A percentile compares a stretch with the other conserved stretches of the same genome.
These are phyloP conservation scores for Paedocypris micromegethes DNA, from an alignment of 2,797 vertebrate species.

Conservation along the genomic window DNA sequence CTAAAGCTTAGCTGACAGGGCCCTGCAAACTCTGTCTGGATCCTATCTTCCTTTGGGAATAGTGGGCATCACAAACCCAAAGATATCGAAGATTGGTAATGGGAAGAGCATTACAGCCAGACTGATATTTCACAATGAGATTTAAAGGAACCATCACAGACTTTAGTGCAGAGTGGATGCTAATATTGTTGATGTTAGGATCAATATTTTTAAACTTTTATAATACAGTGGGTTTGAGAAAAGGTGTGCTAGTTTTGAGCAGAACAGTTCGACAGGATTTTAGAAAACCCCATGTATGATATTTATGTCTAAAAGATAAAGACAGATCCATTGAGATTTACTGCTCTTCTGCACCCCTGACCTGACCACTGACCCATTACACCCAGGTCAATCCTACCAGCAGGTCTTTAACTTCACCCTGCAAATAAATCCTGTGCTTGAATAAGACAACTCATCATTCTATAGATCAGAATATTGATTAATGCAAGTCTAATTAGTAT, in stretches of 20 bases:
- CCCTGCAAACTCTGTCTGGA: slow-evolving; percentile 48
- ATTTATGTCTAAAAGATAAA: not conserved
- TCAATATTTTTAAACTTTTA: too few relatives aligned
- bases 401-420: slow-evolving; percentile 69
- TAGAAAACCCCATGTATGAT: too few relatives aligned
- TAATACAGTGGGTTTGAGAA: not conserved
- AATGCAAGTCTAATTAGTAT: slow-evolving; percentile 73
- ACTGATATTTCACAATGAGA: slow-evolving; percentile 38
- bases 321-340: slow-evolving; percentile 66
- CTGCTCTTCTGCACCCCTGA: slow-evolving; percentile 59
- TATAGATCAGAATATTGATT: slow-evolving; percentile 75
- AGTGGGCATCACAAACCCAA: slow-evolving; percentile 47
- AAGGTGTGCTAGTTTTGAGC: not conserved
- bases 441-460: slow-evolving; percentile 63
- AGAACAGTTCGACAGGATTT: not conserved
- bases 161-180: too few relatives aligned
- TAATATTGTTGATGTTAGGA: too few relatives aligned
- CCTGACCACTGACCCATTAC: slow-evolving; percentile 75
- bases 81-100: slow-evolving; percentile 44
- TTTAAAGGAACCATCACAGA: not conserved
- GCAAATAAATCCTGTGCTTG: slow-evolving; percentile 66
- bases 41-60: slow-evolving; percentile 43
- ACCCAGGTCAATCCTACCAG: slow-evolving; percentile 70
- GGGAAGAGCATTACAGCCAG: slow-evolving; percentile 45
- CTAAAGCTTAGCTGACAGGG: slow-evolving; percentile 51